Percentiles rank a stretch among this genome's conserved stretches.
phyloP scores from a whole-genome alignment of 2,888 invertebrate species.

The Drosophila peninsularis region DNA sequence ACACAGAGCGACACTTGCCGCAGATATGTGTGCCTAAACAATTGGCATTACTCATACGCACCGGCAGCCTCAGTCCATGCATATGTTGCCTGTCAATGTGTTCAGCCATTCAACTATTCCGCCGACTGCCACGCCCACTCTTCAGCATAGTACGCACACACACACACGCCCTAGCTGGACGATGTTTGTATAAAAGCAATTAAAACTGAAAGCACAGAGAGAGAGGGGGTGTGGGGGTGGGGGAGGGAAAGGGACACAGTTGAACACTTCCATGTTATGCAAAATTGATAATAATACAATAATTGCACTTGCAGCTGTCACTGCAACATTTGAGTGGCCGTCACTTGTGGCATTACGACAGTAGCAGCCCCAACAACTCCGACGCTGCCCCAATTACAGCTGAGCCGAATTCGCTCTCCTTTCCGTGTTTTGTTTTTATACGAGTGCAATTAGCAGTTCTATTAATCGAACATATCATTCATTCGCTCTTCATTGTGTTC shows the following conservation, averaged over 20 bases:
- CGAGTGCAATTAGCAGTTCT: constrained; percentile 3
- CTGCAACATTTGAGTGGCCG: constrained; percentile 39
- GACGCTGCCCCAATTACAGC: constrained; percentile 6
- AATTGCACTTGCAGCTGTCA: constrained; percentile 54
- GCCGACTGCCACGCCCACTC: background rate
- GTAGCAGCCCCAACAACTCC: constrained; percentile 1
- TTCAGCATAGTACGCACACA: background rate
- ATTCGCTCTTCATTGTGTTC: background rate
- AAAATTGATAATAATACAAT: constrained; percentile 53
- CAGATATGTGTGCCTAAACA: constrained; percentile 16
- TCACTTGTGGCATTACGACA: constrained; percentile 28
- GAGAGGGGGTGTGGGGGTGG: background rate
- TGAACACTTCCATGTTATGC: constrained; percentile 26
- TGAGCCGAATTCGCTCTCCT: background rate
- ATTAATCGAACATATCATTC: background rate
- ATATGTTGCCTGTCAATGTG: constrained; percentile 56
- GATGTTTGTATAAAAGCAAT: constrained; percentile 51
- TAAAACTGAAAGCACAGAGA: constrained; percentile 53
- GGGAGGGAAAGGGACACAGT: background rate
- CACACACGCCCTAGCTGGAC: background rate
- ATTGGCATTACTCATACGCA: constrained; percentile 48
- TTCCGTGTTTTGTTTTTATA: background rate
- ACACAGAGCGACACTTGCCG: background rate
- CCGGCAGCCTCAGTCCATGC: constrained; percentile 6
- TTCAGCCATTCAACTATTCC: constrained; percentile 29